Base-by-base conservation (phyloP, 1,140 invertebrate species). In the Agrypnia vestita region DNA sequence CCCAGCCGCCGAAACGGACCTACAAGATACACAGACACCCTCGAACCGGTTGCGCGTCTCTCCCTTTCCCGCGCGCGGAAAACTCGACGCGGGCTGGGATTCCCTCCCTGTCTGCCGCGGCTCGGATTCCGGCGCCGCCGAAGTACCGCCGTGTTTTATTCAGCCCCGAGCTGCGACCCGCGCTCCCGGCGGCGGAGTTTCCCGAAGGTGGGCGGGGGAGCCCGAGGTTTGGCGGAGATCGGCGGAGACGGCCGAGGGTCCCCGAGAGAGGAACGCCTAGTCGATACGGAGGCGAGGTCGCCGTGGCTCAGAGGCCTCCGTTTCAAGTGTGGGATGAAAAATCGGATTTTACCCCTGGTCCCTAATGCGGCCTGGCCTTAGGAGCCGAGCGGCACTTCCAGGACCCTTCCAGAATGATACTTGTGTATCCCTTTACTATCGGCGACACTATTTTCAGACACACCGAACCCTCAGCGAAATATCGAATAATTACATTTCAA, bases 251-350 rank as follows among this genome's bases (percentile, higher is more conserved):
- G 87, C 87, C 88, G 79, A 76, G 25, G 21, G 12, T 64, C 12
- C n/a, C 77, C 78, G 80, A 61, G 76, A 69, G 67, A 64, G 76
- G 53, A 53, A 78, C 71, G 87, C 88, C 89, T 88, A 90, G 89
- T 89, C 88, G 87, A 89, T 90, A 90, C 83, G 79, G 78, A 89
- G 88, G 86, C 87, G 86, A 87, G 89, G 88, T 89, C 88, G 85
- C 86, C 86, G 84, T 85, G 86, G 85, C 84, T 84, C 86, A 84
- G 71, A 43, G 64, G 73, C 73, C 46, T 43, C 64, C 21, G 15
- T 59, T 35, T 55, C 53, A 47, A 62, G 46, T 49, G 43, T 62
- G 46, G 79, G 73, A 75, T 67, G 78, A 73, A 59, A 79, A 72
- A 61, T 56, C 71, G 43, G 67, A 49, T 74, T 74, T 73, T 67